Evolutionary conservation across 2,113 vertebrate genomes (phyloP).

Genomic region (Mustela nigripes): DNA sequence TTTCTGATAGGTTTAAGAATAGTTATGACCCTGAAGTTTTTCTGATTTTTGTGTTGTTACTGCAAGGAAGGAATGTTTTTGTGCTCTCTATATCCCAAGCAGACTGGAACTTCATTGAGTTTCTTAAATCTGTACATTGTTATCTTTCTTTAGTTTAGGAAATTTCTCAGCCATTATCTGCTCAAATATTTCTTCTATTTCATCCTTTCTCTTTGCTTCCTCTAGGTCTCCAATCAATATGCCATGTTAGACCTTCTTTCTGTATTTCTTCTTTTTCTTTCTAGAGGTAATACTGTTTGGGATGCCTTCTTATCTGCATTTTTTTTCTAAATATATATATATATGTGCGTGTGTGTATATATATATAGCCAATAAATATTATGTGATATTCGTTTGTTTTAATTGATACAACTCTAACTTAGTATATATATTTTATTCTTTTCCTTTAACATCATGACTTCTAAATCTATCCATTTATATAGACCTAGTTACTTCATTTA

Average conservation of each 20-base stretch:
- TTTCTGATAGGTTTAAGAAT: background rate
- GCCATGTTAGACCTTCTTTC: background rate
- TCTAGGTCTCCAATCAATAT: background rate
- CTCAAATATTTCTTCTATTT: background rate
- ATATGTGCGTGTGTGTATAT: background rate
- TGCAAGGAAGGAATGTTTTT: background rate
- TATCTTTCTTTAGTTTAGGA: background rate
- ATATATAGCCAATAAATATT: background rate
- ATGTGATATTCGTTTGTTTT: conserved; percentile 5
- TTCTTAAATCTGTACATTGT: conserved; percentile 11
- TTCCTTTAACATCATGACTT: background rate
- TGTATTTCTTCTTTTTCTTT: background rate
- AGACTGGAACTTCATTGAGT: background rate
- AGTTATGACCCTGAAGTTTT: background rate
- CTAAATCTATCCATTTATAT: background rate
- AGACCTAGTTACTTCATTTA: background rate
- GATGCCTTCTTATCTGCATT: background rate
- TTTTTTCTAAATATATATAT: background rate
- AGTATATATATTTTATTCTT: background rate
- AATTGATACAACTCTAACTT: background rate
- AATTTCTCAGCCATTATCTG: background rate
- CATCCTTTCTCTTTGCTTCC: background rate
- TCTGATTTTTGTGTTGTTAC: background rate
- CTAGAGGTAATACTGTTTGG: background rate
- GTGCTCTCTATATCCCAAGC: background rate